A percentile compares a stretch with the other conserved stretches of the same genome.
phyloP scores from a whole-genome alignment of 2,888 invertebrate species.

The Dichetophora obliterata region DNA sequence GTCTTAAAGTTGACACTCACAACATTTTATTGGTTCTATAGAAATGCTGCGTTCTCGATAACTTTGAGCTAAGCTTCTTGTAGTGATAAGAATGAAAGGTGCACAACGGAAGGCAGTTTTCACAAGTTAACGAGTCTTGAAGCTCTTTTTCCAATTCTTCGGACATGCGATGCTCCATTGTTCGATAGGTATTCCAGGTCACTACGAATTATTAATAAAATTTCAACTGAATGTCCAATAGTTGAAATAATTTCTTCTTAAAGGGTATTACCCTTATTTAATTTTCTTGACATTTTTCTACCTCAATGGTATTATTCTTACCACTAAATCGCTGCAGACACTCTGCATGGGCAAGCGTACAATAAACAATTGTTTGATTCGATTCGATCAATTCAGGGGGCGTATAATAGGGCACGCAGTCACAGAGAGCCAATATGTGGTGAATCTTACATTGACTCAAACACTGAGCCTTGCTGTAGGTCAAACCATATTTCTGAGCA shows the following conservation, averaged over 20 bases:
- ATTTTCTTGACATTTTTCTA: background rate
- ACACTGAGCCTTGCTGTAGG: constrained; percentile 55
- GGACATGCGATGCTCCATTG: constrained; percentile 9
- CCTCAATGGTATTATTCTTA: constrained; percentile 43
- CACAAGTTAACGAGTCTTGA: constrained; percentile 50
- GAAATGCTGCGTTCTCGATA: constrained; percentile 30
- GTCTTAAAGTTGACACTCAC: constrained; percentile 44
- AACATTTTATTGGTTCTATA: constrained; percentile 39
- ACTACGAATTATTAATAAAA: constrained; percentile 46
- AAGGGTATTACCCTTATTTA: too few relatives aligned
- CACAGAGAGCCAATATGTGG: constrained; percentile 52
- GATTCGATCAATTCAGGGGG: constrained; percentile 40
- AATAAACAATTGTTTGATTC: constrained; percentile 46
- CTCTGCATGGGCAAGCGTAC: constrained; percentile 54
- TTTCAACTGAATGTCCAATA: background rate
- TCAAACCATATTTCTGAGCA: constrained; percentile 36
- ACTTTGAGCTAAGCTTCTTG: constrained; percentile 44
- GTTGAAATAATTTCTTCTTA: background rate
- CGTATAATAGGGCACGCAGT: constrained; percentile 58
- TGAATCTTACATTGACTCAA: constrained; percentile 55
- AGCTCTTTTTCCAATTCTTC: constrained; percentile 43
- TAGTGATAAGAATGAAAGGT: constrained; percentile 53
- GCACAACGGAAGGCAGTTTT: constrained; percentile 58
- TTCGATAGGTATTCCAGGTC: constrained; percentile 49
- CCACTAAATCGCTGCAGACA: constrained; percentile 58